Evolutionary conservation across 92 coral and sea anemone genomes (phyloP).

Genomic region (Palythoa caribaeorum): DNA sequence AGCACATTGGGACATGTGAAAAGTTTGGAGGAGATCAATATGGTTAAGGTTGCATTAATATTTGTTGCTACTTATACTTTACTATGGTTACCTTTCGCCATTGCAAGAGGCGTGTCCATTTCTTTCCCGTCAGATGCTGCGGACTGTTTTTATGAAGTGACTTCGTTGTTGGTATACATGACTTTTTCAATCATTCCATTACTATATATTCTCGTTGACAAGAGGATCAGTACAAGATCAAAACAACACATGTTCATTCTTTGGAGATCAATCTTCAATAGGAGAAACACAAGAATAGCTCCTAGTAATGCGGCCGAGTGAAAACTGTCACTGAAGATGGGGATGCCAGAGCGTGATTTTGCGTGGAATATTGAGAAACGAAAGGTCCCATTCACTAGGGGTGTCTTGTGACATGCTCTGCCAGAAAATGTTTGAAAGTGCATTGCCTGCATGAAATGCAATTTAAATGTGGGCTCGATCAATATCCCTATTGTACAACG

Average conservation of each 20-base stretch:
- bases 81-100: conserved; percentile 63
- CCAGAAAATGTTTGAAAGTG: too few relatives aligned
- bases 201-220: conserved; percentile 41
- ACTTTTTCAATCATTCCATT: conserved; percentile 42
- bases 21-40: conserved; percentile 54
- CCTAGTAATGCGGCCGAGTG: neutral
- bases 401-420: too few relatives aligned
- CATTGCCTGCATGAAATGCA: too few relatives aligned
- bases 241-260: neutral
- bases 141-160: conserved; percentile 32
- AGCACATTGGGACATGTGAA: conserved; percentile 48
- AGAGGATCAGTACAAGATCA: conserved; percentile 23
- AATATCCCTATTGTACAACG: too few relatives aligned
- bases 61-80: conserved; percentile 23
- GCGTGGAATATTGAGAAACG: too few relatives aligned
- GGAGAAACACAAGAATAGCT: neutral
- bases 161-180: conserved; percentile 36
- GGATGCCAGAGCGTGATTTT: too few relatives aligned
- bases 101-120: conserved; percentile 34
- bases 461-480: too few relatives aligned
- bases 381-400: too few relatives aligned
- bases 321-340: too few relatives aligned
- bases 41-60: conserved; percentile 44
- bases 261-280: neutral
- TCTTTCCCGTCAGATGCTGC: conserved; percentile 22